These are phyloP conservation scores for Cetoscarus ocellatus DNA, from an alignment of 2,797 vertebrate genomes.

Conservation along the genomic window DNA sequence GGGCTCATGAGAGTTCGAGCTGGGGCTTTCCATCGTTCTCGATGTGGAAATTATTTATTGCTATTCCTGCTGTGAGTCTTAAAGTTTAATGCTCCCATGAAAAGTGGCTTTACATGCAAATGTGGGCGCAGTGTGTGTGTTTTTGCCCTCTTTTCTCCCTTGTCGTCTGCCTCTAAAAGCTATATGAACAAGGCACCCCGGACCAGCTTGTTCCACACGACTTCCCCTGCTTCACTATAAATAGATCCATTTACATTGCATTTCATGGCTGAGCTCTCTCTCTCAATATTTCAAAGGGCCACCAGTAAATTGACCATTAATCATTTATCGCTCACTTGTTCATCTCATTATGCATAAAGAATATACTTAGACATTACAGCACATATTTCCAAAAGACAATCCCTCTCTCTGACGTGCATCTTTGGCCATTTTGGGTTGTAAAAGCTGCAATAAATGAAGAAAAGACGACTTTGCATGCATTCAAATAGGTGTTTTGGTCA, in stretches of 20 bases:
- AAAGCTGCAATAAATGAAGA: background rate
- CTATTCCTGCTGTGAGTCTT: slow-evolving; percentile 51
- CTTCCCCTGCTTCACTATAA: slow-evolving; percentile 72
- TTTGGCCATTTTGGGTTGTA: background rate
- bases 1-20: slow-evolving; percentile 27
- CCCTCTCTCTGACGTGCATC: background rate
- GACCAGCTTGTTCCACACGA: slow-evolving; percentile 57
- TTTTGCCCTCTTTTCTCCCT: slow-evolving; percentile 13
- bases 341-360: slow-evolving; percentile 43
- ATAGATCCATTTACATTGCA: slow-evolving; percentile 80
- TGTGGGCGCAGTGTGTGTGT: slow-evolving; percentile 49
- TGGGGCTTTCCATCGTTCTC: slow-evolving; percentile 54
- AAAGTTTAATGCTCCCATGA: slow-evolving; percentile 71
- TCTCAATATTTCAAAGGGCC: slow-evolving; percentile 77
- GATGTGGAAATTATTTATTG: slow-evolving; percentile 74
- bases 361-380: slow-evolving; percentile 5
- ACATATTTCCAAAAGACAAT: slow-evolving; percentile 1
- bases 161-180: slow-evolving; percentile 71
- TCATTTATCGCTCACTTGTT: slow-evolving; percentile 69
- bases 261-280: slow-evolving; percentile 75
- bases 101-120: slow-evolving; percentile 76
- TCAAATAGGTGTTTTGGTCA: slow-evolving; percentile 6
- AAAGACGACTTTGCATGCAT: background rate
- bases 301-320: slow-evolving; percentile 77
- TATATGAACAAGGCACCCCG: slow-evolving; percentile 56